Evolutionary conservation across 2,888 invertebrate species (phyloP), one percentile per base, ranked within the genome.

Genomic region (Euproctis similis): DNA sequence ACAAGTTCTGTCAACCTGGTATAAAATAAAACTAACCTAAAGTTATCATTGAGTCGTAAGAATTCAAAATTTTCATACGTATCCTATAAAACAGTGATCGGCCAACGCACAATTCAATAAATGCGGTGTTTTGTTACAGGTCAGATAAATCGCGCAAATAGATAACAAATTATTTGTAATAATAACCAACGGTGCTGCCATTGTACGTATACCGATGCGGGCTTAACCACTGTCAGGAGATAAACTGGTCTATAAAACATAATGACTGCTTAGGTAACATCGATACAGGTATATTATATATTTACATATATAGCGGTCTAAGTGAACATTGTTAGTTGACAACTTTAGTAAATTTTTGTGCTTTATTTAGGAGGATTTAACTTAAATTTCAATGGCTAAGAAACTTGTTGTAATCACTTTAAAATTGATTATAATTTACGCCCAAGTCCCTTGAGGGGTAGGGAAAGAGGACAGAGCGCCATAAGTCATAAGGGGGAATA

Each of bases 151-250:
- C 34, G 10, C 36, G 39, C 36, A 42, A 51, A 67, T 59, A 55
- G 43, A 52, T 47, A 55, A 68, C 68, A 72, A 69, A 72, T 69
- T 66, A 62, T 56, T 46, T 45, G 57, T 55, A 65, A 62, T 68
- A 65, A 62, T 62, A 47, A 53, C 41, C 33, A 18, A 31, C 35
- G n/a, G n/a, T n/a, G n/a, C n/a, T n/a, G 12, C 36, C 33, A 45
- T 47, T 50, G 43, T 42, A 39, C 42, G 44, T 43, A 48, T 46
- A 47, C 46, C 39, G 47, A 44, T 50, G 41, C 38, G 49, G 46
- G 44, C 42, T 29, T 38, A 53, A 51, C 57, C 47, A 35, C 52
- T 27, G 33, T 30, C 30, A 29, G 39, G 42, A 49, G 49, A 55
- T 47, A 60, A 60, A 63, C 53, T 50, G 42, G 48, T 14, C 50